These are phyloP conservation scores for Acronicta psi DNA, from an alignment of 2,888 invertebrate species.

Conservation along the genomic window DNA sequence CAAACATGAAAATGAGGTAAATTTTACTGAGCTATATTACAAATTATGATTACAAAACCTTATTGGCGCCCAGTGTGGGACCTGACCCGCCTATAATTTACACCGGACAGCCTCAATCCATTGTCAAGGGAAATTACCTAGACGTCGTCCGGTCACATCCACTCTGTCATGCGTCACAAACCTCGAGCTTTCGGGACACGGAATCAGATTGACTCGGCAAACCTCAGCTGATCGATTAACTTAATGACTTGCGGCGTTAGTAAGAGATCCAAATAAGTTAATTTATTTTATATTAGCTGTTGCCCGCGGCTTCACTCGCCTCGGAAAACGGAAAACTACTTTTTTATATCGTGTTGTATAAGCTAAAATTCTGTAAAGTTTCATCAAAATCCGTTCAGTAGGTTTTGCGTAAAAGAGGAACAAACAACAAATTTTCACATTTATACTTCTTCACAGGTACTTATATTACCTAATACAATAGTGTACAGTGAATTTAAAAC, in stretches of 20 bases:
- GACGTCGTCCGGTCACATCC: constrained; percentile 57
- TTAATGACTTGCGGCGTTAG: constrained; percentile 27
- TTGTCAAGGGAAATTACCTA: constrained; percentile 71
- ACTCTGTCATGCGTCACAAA: constrained; percentile 53
- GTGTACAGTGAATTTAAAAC: too few species aligned
- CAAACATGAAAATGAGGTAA: constrained; percentile 5
- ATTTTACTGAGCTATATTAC: constrained; percentile 18
- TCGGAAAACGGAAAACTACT: too few species aligned
- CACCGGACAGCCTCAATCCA: constrained; percentile 49
- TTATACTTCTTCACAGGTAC: too few species aligned
- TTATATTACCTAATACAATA: too few species aligned
- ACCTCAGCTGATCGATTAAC: constrained; percentile 56
- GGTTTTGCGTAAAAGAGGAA: too few species aligned
- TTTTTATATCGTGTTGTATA: too few species aligned
- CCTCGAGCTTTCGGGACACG: constrained; percentile 33
- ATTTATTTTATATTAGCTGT: not conserved
- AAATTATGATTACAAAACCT: constrained; percentile 38
- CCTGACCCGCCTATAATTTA: constrained; percentile 51
- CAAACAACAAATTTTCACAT: too few species aligned
- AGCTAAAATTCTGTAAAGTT: too few species aligned
- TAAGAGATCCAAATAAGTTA: not conserved
- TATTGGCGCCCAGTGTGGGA: constrained; percentile 60
- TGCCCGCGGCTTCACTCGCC: too few species aligned
- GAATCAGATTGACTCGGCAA: constrained; percentile 52
- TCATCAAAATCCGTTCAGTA: too few species aligned